Evolutionary conservation across 2,888 invertebrate species (phyloP), one percentile per base, ranked within the genome.

Genomic region (Tholera decimalis): DNA sequence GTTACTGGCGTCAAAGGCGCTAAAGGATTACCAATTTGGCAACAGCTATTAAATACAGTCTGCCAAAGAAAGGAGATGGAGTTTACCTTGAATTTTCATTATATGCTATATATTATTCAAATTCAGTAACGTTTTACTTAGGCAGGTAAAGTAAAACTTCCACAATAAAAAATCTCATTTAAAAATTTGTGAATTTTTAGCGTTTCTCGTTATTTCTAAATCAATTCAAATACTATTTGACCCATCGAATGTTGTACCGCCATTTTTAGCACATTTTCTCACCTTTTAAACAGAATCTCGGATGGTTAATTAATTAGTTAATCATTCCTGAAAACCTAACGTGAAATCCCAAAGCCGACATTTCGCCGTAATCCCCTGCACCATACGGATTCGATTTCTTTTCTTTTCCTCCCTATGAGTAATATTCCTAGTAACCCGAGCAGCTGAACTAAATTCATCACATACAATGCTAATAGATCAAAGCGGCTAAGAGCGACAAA

Each of bases 371-470:
- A 35, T 35, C 18, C 24, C 49, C 3, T 9, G 9, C 9, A 41
- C 13, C 24, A 41, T 35, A 44, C 37, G 22, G 15, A 53, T 43
- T 24, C 3, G 7, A 54, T 41, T 41, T 54, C 9, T 41, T 51
- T 57, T 44, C 11, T 57, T 49, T 43, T n/a, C 20, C 7, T 6
- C 4, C 9, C 8, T 63, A 41, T 74, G 73, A 74, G 24, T 74
- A 76, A 74, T 72, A 69, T 64, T 66, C 68, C 60, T 24, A 60
- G 73, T 77, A 74, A 57, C 37, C 64, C 57, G 26, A 47, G 39
- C 59, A 56, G 72, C 57, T 74, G 66, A 61, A 65, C 78, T 73
- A 72, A 74, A 73, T 77, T 57, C 73, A 77, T 65, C 73, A 46
- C 53, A 64, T 76, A 59, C 77, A 47, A 47, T 62, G 55, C 63